These are phyloP conservation scores for Sebastes goodei DNA, from an alignment of 2,797 vertebrate species.

Conservation along the genomic window DNA sequence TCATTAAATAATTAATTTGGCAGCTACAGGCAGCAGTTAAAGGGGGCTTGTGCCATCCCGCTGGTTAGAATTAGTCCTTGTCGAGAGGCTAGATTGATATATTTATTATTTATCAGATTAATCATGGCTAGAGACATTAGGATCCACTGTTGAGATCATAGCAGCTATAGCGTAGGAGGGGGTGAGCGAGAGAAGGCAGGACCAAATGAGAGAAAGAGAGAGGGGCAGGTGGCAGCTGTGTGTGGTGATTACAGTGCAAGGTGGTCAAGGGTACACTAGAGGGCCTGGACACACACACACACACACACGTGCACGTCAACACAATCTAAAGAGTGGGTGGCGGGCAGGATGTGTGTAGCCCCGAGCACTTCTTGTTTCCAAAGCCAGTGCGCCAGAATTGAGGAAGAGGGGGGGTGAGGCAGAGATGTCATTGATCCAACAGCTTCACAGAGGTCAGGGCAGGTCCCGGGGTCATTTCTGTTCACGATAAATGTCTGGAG, in stretches of 20 bases:
- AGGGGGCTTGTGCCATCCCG: slow-evolving; percentile 93
- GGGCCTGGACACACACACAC: slow-evolving; percentile 61
- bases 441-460: slow-evolving; percentile 75
- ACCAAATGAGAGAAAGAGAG: slow-evolving; percentile 27
- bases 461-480: slow-evolving; percentile 86
- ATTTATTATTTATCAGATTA: slow-evolving; percentile 99
- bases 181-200: slow-evolving; percentile 14
- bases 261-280: slow-evolving; percentile 79
- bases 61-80: slow-evolving; percentile 99
- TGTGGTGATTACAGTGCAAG: slow-evolving; percentile 80
- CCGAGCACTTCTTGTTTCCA: slow-evolving; percentile 74
- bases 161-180: slow-evolving; percentile 67
- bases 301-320: slow-evolving; percentile 31
- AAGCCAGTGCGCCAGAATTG: slow-evolving; percentile 57
- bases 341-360: slow-evolving; percentile 61
- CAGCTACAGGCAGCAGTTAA: slow-evolving; percentile 94
- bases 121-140: slow-evolving; percentile 94
- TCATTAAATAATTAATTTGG: slow-evolving; percentile 99
- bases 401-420: slow-evolving; percentile 34
- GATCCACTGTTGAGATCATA: slow-evolving; percentile 87
- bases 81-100: slow-evolving; percentile 99
- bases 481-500: slow-evolving; percentile 80
- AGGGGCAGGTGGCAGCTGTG: slow-evolving; percentile 78
- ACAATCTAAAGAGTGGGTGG: slow-evolving; percentile 56
- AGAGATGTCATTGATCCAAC: slow-evolving; percentile 80